Evolutionary conservation across 2,888 invertebrate species (phyloP), one percentile per base, ranked within the genome.

Genomic region (Xestia xanthographa): DNA sequence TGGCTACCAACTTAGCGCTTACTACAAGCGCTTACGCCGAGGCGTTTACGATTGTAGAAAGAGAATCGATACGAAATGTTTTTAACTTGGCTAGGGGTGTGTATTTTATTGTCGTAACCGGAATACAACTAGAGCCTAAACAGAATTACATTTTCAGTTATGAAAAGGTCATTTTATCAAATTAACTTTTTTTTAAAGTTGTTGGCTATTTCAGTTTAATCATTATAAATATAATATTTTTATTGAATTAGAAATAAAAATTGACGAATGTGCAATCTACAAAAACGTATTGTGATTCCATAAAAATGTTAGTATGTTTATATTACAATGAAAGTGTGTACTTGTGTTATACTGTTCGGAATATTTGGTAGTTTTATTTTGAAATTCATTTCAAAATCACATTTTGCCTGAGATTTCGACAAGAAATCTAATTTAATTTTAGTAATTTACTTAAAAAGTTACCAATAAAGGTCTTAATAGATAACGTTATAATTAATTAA

Each of bases 261-360:
- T 48, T 17, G 20, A 9, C 34, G 20, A 34, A 63, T 41, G n/a
- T n/a, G 63, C 41, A 14, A 41, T 14, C n/a, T n/a, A 34, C 34
- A 14, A 29, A 26, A 58, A 58, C 4, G n/a, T 75, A 71, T 81
- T 63, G 67, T 34, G 82, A n/a, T 41, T 29, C 1, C 11, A 67
- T 82, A 67, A 68, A 75, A 71, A 67, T 50, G 34, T 73, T 76
- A n/a, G 26, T 56, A 9, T 63, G 63, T 77, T 77, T 72, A 43
- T 72, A 67, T 56, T 63, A 75, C 29, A 82, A 84, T 76, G 85
- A 70, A 67, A 67, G 50, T 82, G 66, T 76, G 22, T 4, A 50
- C 66, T 63, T 82, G 66, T 74, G 17, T 82, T 20, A 34, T 82
- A 20, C 14, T 82, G 5, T 50, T 69, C 9, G 48, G 2, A 0